Base-by-base conservation (phyloP, 2,888 invertebrate genomes). In the Hermaeophaga mercurialis region DNA sequence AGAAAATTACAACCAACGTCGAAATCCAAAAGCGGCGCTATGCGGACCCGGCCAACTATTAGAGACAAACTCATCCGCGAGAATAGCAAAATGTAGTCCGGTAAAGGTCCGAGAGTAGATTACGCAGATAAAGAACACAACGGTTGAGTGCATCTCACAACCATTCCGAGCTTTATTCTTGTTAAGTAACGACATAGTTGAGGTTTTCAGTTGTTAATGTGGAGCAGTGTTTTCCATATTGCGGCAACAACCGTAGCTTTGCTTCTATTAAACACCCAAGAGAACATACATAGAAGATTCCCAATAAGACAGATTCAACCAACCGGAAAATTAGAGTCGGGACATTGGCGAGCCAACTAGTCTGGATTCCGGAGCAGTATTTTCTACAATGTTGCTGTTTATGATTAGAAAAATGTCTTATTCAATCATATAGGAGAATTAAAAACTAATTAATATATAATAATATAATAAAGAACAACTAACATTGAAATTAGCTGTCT, bases 101-200 rank as follows among this genome's bases (percentile, higher is more conserved):
- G 54, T 52, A 54, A 58, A 54, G 57, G 55, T 43, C 60, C 44
- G 43, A 44, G 45, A 53, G 57, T 73, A 76, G 76, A 76, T 75
- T 76, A 74, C 73, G 67, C 69, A 73, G 75, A 75, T 75, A 76
- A 75, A 75, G 75, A 75, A 75, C 73, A 73, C 68, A 72, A 75
- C 74, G 76, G 72, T 76, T 69, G 70, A 75, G 69, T 75, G 75
- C 74, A 70, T 70, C 70, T 71, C 72, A 70, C 70, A 70, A 67
- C 74, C 75, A 70, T 75, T 73, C 70, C 70, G 56, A 72, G 73
- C 73, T 74, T 73, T 73, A 73, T 73, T 73, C 73, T 73, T 71
- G 73, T 70, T 74, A 74, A 73, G 75, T 73, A 75, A 75, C 73
- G 74, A 74, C 71, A 73, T 75, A 73, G 74, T 74, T 75, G 75